Evolutionary conservation across 2,113 vertebrate species (phyloP).

Genomic region (Shinisaurus crocodilurus): DNA sequence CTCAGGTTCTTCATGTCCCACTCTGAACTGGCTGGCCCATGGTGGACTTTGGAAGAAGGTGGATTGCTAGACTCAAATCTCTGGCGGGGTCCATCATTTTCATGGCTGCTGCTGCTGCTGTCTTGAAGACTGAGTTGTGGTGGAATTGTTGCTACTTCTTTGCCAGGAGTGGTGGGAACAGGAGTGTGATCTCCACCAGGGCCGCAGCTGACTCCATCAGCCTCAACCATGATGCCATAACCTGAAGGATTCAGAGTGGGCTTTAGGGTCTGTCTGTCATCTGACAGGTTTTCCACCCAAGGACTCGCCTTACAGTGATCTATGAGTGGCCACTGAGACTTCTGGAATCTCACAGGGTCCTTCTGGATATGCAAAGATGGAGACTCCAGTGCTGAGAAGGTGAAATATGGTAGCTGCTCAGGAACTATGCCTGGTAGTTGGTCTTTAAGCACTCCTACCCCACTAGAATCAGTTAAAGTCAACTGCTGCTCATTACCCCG

Average conservation of each 20-base stretch:
- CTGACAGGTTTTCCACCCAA: background rate
- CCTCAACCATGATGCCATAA: background rate
- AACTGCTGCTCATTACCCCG: background rate
- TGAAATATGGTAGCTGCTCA: background rate
- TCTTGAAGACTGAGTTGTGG: background rate
- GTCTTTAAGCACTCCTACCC: background rate
- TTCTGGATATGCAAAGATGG: background rate
- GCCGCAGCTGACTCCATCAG: background rate
- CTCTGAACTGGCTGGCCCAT: background rate
- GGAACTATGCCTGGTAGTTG: background rate
- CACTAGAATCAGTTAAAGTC: background rate
- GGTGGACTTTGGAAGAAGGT: background rate
- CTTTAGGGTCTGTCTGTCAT: background rate
- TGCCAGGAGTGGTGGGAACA: background rate
- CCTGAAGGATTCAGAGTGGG: background rate
- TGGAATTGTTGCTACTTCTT: background rate
- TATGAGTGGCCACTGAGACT: background rate
- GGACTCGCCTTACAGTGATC: background rate
- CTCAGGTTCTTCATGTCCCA: background rate
- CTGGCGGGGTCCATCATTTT: background rate
- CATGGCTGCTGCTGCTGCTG: background rate
- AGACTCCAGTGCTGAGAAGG: background rate
- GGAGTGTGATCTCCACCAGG: background rate
- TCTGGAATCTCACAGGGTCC: background rate
- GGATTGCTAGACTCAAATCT: background rate